phyloP scores from a whole-genome alignment of 2,113 vertebrate species.

The Mustelus asterias region DNA sequence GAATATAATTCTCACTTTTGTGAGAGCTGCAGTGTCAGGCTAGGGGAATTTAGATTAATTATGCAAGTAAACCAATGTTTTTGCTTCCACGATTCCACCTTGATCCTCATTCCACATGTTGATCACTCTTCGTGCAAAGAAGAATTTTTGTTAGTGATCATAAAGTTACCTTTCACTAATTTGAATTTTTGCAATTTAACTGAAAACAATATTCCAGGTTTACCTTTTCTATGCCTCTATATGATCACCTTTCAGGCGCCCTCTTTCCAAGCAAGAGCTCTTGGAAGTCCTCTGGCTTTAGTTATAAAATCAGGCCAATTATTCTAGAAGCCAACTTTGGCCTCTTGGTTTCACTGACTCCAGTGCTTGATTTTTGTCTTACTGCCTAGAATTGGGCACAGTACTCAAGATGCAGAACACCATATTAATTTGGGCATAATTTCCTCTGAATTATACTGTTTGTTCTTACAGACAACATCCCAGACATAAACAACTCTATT shows the following conservation, averaged over 20 bases:
- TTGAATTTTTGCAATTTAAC: not conserved
- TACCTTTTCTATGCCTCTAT: not conserved
- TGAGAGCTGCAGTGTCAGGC: not conserved
- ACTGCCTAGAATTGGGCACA: not conserved
- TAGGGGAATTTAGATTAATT: not conserved
- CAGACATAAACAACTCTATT: not conserved
- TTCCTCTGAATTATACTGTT: not conserved
- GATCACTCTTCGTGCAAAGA: not conserved
- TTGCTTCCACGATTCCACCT: not conserved
- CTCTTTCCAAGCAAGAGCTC: not conserved
- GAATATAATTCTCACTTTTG: not conserved
- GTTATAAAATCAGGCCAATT: not conserved
- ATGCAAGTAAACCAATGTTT: not conserved
- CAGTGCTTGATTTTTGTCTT: not conserved
- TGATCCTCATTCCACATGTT: not conserved
- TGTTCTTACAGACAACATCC: no score
- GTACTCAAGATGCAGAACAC: not conserved
- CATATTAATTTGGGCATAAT: not conserved
- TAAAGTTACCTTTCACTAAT: not conserved
- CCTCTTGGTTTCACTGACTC: not conserved
- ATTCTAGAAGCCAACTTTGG: not conserved
- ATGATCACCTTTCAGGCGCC: not conserved
- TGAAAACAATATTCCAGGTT: not conserved
- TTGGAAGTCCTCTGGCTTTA: not conserved
- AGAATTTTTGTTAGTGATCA: not conserved